A percentile compares a stretch with the other conserved stretches of the same genome.
Evolutionary conservation across 2,888 invertebrate species (phyloP).

Genomic region (Trichacis sp.): DNA sequence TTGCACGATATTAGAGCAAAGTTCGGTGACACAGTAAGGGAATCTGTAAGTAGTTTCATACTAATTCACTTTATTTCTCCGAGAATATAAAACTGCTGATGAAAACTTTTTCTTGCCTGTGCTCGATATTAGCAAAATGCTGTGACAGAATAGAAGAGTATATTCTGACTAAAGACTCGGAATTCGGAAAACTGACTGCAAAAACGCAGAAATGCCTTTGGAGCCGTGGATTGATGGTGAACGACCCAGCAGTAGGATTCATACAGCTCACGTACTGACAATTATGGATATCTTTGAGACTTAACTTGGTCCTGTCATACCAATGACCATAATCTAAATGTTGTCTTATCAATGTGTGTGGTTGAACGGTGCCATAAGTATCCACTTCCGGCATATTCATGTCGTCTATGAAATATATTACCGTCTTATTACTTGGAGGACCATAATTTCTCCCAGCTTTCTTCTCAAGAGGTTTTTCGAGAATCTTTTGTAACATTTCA

Average conservation of each 20-base stretch:
- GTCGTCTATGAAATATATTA: slow-evolving; percentile 96
- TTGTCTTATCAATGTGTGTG: slow-evolving; percentile 94
- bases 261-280: slow-evolving; percentile 97
- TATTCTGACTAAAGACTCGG: slow-evolving; percentile 87
- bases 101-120: slow-evolving; percentile 72
- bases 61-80: no score
- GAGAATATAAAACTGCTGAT: no score
- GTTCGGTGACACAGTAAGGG: slow-evolving; percentile 56
- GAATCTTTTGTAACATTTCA: slow-evolving; percentile 91
- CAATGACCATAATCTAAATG: slow-evolving; percentile 97
- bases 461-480: slow-evolving; percentile 95
- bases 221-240: slow-evolving; percentile 94
- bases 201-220: slow-evolving; percentile 92
- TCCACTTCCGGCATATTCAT: slow-evolving; percentile 98
- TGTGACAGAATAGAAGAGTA: slow-evolving; percentile 90
- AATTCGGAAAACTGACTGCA: slow-evolving; percentile 85
- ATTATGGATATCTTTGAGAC: slow-evolving; percentile 94
- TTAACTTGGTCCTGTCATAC: slow-evolving; percentile 90
- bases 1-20: slow-evolving; percentile 76
- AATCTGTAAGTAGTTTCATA: no score
- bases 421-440: slow-evolving; percentile 92
- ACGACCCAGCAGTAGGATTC: slow-evolving; percentile 98
- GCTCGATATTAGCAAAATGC: slow-evolving; percentile 85
- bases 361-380: slow-evolving; percentile 93
- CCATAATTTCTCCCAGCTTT: slow-evolving; percentile 94